phyloP scores from a whole-genome alignment of 1,140 invertebrate species.

The Zaprionus ornatus region DNA sequence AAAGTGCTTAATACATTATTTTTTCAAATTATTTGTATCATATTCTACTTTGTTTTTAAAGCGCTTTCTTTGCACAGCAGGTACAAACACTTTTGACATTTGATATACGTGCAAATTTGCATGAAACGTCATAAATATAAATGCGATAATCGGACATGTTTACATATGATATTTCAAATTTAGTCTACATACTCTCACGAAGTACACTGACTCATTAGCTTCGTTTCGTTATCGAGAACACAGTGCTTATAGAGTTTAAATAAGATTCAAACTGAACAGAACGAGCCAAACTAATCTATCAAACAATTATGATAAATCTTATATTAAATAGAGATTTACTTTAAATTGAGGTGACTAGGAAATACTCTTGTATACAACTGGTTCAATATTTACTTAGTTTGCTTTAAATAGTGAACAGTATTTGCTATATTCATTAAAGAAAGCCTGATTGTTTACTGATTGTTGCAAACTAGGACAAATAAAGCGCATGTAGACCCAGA shows the following conservation, averaged over 20 bases:
- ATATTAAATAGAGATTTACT: too few relatives aligned
- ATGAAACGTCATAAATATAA: background rate
- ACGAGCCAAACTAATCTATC: background rate
- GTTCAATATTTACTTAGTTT: background rate
- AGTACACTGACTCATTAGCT: background rate
- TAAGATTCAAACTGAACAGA: background rate
- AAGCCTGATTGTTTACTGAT: background rate
- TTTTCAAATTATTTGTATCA: background rate
- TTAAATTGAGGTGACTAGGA: too few relatives aligned
- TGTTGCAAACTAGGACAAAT: background rate
- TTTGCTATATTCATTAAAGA: background rate
- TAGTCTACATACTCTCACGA: background rate
- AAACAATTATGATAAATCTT: background rate
- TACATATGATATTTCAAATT: background rate
- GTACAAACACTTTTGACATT: background rate
- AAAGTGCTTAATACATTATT: background rate
- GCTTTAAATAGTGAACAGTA: background rate
- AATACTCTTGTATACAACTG: background rate
- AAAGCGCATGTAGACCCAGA: background rate
- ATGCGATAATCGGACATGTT: background rate
- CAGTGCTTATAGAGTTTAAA: background rate
- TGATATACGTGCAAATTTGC: background rate
- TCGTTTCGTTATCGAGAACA: background rate
- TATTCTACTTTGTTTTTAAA: background rate
- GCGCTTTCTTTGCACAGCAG: background rate